Percentiles rank a stretch among this genome's conserved stretches.
Conservation (phyloP, 2,113 vertebrate species). For the Syngnathoides biaculeatus region DNA sequence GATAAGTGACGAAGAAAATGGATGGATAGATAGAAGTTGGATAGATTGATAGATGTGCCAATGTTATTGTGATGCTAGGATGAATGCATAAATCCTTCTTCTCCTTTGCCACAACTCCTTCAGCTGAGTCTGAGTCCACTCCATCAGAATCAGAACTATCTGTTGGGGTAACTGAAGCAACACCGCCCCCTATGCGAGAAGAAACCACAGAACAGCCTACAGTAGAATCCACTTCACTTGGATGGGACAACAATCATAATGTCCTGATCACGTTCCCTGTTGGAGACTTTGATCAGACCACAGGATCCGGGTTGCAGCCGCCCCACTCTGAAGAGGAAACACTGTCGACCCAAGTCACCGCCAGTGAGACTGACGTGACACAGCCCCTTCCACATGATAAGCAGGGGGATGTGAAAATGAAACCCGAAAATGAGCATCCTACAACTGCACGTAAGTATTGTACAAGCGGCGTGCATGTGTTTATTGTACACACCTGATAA, state of each 20-base stretch:
- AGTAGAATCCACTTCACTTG: background rate
- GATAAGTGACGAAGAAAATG: too few relatives aligned
- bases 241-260: background rate
- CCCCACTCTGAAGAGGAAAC: background rate
- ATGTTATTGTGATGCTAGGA: slow-evolving; percentile 1
- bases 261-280: background rate
- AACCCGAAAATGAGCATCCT: background rate
- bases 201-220: fast-evolving
- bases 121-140: background rate
- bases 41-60: background rate
- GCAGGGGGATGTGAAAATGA: fast-evolving
- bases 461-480: background rate
- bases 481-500: background rate
- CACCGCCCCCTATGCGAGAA: background rate
- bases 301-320: slow-evolving; percentile 41
- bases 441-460: slow-evolving; percentile 20
- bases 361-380: background rate
- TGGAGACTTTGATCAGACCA: background rate
- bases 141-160: background rate
- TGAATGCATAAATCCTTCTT: background rate
- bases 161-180: background rate
- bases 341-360: background rate
- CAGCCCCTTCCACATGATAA: background rate
- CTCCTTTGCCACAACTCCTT: background rate
- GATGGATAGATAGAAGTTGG: too few relatives aligned